Base-by-base conservation (phyloP, 2,888 invertebrate species). In the Parnassius orleans region DNA sequence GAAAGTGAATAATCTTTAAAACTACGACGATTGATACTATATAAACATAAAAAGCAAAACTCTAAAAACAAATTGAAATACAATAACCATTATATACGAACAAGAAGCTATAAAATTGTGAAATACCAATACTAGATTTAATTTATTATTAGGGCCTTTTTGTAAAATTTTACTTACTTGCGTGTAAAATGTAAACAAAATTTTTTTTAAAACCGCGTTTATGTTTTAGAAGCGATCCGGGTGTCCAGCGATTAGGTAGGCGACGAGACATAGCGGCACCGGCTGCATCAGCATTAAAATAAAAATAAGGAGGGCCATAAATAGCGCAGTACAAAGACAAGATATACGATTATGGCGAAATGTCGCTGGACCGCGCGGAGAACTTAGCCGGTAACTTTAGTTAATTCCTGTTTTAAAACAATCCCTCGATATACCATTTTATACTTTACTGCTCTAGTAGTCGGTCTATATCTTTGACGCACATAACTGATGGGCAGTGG, bases 201-300 rank as follows among this genome's bases (percentile, higher is more conserved):
- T 54, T 64, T 59, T 42, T 60, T 56, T 52, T 5, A 10, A 55
- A 52, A 24, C 42, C 54, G 12, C 43, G 47, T 41, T 52, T 53
- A 46, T 42, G 19, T 42, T 57, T 33, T 43, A 53, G 50, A 54
- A 50, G 61, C 19, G 53, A 55, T 64, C 68, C 74, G 74, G 74
- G 77, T 79, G 78, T 76, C 78, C 79, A 76, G 75, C 81, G 82
- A 86, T 84, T 84, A 83, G 80, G 77, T 75, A 75, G 73, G 72
- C 69, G 83, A 90, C 69, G 83, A 91, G 90, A 91, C 90, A 79
- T 77, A 67, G 81, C 68, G 91, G 91, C 91, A 85, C 90, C 91
- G 81, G 73, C 76, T 80, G 84, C 87, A 91, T 91, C 90, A 91
- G 90, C 91, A 89, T 90, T 90, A 89, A 90, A 91, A 90, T 90